Percentiles rank a stretch among this genome's conserved stretches.
phyloP scores from a whole-genome alignment of 2,797 vertebrate genomes.

The Oceanodroma leucorhoa region DNA sequence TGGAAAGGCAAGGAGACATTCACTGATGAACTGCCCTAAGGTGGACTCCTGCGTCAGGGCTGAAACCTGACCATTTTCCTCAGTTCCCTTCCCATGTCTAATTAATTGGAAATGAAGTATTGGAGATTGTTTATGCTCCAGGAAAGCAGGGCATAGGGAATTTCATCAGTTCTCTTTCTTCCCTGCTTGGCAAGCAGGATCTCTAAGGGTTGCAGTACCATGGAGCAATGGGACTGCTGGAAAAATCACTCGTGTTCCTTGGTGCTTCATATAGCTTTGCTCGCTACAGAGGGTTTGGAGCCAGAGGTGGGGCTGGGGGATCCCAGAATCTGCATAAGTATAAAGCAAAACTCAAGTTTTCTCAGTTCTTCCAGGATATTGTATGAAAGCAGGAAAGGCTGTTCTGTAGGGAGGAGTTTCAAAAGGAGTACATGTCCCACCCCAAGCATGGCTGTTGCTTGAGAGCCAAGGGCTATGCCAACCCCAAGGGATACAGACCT shows the following conservation, averaged over 20 bases:
- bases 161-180: not conserved
- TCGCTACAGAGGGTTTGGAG: not conserved
- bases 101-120: rapidly evolving
- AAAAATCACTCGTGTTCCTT: not conserved
- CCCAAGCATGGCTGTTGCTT: not conserved
- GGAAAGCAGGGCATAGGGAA: not conserved
- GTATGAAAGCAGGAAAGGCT: not conserved
- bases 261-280: not conserved
- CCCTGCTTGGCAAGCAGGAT: not conserved
- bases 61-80: rapidly evolving
- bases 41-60: rapidly evolving
- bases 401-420: not conserved
- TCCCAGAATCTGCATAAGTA: not conserved
- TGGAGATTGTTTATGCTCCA: not conserved
- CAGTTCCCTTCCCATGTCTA: not conserved
- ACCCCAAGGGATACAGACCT: not conserved
- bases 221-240: not conserved
- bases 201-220: not conserved
- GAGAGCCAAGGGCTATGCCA: not conserved
- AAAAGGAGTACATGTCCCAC: not conserved
- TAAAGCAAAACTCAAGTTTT: not conserved
- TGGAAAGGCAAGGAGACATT: not conserved
- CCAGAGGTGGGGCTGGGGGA: no score
- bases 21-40: not conserved
- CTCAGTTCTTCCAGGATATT: not conserved